A percentile compares a stretch with the other conserved stretches of the same genome.
Conservation (phyloP, 1,140 invertebrate species). For the Sitobion miscanthi region DNA sequence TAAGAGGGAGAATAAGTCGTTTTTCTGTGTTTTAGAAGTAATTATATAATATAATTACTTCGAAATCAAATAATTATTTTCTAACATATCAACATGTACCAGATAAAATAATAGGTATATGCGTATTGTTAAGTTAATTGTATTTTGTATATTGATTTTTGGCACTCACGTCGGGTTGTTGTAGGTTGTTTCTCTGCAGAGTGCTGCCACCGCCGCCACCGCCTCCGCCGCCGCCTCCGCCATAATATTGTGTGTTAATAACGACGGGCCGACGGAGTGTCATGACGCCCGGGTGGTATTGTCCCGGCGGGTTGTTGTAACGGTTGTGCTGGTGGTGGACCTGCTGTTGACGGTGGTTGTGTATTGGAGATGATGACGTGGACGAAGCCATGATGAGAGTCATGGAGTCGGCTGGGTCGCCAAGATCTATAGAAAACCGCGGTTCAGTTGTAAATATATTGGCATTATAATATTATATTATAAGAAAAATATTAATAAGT, state of each 20-base stretch:
- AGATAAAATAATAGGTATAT: neutral
- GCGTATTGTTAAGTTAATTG: neutral
- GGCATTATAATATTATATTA: neutral
- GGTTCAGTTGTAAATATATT: neutral
- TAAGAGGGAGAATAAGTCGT: neutral
- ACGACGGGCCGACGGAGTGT: neutral
- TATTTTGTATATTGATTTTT: neutral
- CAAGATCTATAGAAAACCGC: neutral
- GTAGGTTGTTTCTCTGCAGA: neutral
- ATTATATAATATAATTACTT: neutral
- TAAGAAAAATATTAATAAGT: neutral
- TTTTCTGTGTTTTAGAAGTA: neutral
- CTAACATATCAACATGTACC: neutral
- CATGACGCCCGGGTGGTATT: conserved; percentile 29
- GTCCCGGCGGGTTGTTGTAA: neutral
- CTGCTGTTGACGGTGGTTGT: neutral
- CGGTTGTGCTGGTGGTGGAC: neutral
- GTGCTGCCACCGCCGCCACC: neutral
- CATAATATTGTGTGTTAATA: neutral
- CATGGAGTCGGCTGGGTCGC: conserved; percentile 5
- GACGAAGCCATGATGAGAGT: neutral
- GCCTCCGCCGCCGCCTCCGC: neutral
- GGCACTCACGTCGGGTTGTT: conserved; percentile 13
- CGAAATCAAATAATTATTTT: neutral
- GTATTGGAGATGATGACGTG: conserved; percentile 25